Conservation (phyloP, 2,797 vertebrate species). For the Psittacula derbiana region DNA sequence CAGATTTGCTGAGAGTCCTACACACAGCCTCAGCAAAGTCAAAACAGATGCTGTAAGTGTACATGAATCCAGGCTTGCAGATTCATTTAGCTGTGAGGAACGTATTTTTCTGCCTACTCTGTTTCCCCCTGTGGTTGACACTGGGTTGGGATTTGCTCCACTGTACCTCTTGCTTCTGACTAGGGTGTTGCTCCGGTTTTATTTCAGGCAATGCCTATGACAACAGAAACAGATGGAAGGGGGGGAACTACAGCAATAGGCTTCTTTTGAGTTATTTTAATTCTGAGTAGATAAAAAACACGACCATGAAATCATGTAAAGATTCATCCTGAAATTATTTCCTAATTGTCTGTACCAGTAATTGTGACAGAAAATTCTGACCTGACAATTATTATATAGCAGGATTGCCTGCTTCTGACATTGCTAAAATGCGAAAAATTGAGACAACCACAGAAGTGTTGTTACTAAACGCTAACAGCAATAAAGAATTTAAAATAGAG, state of each 20-base stretch:
- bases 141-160: constrained; percentile 54
- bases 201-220: constrained; percentile 84
- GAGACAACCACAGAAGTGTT: neutral
- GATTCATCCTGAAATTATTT: neutral
- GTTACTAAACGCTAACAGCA: neutral
- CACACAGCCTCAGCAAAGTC: neutral
- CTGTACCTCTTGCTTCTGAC: neutral
- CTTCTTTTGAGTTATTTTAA: neutral
- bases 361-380: neutral
- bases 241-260: neutral
- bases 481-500: neutral
- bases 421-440: neutral
- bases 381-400: neutral
- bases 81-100: neutral
- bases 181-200: constrained; percentile 56
- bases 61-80: neutral
- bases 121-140: neutral
- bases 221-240: too few species aligned
- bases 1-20: neutral
- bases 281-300: neutral
- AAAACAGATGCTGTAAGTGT: neutral
- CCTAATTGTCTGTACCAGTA: neutral
- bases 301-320: neutral
- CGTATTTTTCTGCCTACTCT: neutral
- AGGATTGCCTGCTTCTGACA: neutral